These are phyloP conservation scores for Caenorhabditis sp. DNA, from an alignment of 2,888 invertebrate species.

Conservation along the genomic window DNA sequence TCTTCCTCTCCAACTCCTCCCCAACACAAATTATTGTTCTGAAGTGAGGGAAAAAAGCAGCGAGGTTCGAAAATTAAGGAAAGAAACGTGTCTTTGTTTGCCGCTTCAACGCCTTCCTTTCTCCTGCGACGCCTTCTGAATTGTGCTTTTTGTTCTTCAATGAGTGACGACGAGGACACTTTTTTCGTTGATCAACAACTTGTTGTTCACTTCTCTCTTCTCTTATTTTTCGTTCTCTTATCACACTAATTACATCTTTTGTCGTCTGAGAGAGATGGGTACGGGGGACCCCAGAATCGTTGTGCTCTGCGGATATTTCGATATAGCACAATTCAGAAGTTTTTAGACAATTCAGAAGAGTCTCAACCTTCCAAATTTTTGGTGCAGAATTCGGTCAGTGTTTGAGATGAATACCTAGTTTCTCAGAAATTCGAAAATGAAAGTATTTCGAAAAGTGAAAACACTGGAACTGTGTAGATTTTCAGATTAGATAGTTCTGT, in stretches of 20 bases:
- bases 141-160: slow-evolving; percentile 48
- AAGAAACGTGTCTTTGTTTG: slow-evolving; percentile 37
- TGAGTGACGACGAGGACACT: slow-evolving; percentile 1
- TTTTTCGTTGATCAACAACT: slow-evolving; percentile 30
- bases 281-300: not conserved
- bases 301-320: no score
- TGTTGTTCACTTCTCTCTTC: slow-evolving; percentile 20
- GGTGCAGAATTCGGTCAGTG: no score
- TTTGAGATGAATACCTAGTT: no score
- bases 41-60: not conserved
- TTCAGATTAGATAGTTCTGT: no score
- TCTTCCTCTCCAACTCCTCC: not conserved
- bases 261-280: not conserved
- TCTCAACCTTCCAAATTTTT: no score
- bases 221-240: slow-evolving; percentile 1
- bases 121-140: slow-evolving; percentile 14
- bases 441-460: no score
- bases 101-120: slow-evolving; percentile 50
- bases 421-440: no score
- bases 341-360: no score
- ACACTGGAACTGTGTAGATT: no score
- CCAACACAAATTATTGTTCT: slow-evolving; percentile 4
- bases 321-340: no score
- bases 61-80: slow-evolving; percentile 18
- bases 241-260: not conserved